A percentile compares a stretch with the other conserved stretches of the same genome.
These are phyloP conservation scores for Urosaurus nigricauda DNA, from an alignment of 2,797 vertebrate genomes.

Conservation along the genomic window DNA sequence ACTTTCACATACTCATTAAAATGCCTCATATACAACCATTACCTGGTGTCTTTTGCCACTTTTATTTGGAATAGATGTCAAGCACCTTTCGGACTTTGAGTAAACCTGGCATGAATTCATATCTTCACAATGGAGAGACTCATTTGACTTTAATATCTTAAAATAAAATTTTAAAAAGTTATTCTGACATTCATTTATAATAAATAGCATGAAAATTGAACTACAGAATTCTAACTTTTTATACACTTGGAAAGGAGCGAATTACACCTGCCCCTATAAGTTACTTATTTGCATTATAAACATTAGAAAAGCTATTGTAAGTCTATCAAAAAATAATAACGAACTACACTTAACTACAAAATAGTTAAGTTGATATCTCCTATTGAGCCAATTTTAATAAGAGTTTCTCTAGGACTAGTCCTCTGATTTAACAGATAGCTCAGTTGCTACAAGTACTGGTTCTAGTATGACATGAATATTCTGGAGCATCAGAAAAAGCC, in stretches of 20 bases:
- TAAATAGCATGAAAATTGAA: constrained; percentile 14
- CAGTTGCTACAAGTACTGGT: not conserved
- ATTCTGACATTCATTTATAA: constrained; percentile 15
- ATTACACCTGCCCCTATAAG: too few relatives aligned
- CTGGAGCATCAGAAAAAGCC: not conserved
- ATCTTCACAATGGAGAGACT: constrained; percentile 25
- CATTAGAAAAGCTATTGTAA: too few relatives aligned
- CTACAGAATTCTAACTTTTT: not conserved
- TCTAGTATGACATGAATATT: not conserved
- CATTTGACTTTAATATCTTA: constrained; percentile 26
- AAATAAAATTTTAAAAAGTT: constrained; percentile 9
- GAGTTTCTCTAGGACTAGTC: too few relatives aligned
- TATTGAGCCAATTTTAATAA: too few relatives aligned
- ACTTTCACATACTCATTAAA: not conserved
- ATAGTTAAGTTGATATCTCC: too few relatives aligned
- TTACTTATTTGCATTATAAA: too few relatives aligned
- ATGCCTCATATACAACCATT: constrained; percentile 14
- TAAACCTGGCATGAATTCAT: not conserved
- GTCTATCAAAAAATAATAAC: too few relatives aligned
- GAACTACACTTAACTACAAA: not conserved
- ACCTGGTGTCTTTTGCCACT: constrained; percentile 59
- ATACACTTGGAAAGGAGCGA: too few relatives aligned
- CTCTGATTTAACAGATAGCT: not conserved
- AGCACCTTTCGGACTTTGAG: constrained; percentile 22
- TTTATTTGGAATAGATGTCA: constrained; percentile 46